Percentiles rank a stretch among this genome's conserved stretches.
These are phyloP conservation scores for Heliconius eleuchia DNA, from an alignment of 1,140 invertebrate genomes.

Conservation along the genomic window DNA sequence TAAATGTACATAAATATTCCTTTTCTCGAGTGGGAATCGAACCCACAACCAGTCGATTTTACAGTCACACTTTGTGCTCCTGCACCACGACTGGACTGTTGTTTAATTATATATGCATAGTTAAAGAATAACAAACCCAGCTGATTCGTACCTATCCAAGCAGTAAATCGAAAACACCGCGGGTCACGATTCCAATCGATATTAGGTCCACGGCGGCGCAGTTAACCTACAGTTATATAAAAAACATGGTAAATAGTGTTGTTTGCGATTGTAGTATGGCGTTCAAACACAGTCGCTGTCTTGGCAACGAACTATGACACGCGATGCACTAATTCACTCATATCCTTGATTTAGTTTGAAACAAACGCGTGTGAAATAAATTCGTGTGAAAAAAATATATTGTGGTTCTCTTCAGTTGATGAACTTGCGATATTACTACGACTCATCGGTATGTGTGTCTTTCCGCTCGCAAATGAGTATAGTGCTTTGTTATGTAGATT, in stretches of 20 bases:
- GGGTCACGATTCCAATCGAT: conserved; percentile 63
- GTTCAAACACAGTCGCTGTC: conserved; percentile 31
- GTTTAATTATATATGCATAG: background rate
- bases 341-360: conserved; percentile 20
- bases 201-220: conserved; percentile 66
- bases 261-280: conserved; percentile 12
- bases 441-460: conserved; percentile 63
- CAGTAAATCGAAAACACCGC: conserved; percentile 51
- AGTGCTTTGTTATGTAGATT: background rate
- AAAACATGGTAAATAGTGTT: conserved; percentile 26
- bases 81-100: too few species aligned
- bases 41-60: too few species aligned
- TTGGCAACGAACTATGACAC: conserved; percentile 40
- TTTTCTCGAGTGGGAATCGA: too few species aligned
- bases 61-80: too few species aligned
- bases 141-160: conserved; percentile 35
- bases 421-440: conserved; percentile 73
- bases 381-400: conserved; percentile 21
- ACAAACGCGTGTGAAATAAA: conserved; percentile 19
- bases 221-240: conserved; percentile 55
- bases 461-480: conserved; percentile 16
- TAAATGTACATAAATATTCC: too few species aligned
- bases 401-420: conserved; percentile 46
- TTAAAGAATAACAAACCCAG: conserved; percentile 45
- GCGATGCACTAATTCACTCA: conserved; percentile 27